Base-by-base conservation (phyloP, 2,888 invertebrate species). In the Sympetrum striolatum region DNA sequence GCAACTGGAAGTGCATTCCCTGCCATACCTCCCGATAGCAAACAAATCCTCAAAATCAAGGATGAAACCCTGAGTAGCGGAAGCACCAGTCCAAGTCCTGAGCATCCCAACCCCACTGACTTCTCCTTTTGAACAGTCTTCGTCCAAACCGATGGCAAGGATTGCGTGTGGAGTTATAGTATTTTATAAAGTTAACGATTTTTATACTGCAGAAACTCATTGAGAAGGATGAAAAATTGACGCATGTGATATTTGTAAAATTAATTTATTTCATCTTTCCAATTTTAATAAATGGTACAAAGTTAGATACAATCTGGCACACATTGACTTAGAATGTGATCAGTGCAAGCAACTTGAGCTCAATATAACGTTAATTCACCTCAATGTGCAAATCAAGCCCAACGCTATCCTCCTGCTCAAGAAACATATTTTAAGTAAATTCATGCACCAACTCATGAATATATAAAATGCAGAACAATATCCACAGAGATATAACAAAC, bases 11-110 rank as follows among this genome's bases (percentile, higher is more conserved):
- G 25, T n/a, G 15, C n/a, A 22, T 86, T 22, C 86, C 22, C 60
- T 58, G 22, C 25, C 10, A n/a, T 58, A 73, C 15, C 37, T 31
- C n/a, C 22, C 0, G 86, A 86, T 35, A 31, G 58, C 37, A 86
- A 86, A 37, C 73, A 73, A 0, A 95, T 95, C 92, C 93, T 96
- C 90, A 96, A 95, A 93, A 94, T 96, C 22, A 96, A 96, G 93
- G 97, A 97, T 92, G 97, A 97, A 93, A 97, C 97, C 0, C 93
- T 97, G 35, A 97, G 97, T 93, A 97, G 97, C 0, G 96, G 96
- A 92, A 96, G 97, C 93, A 97, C 97, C 0, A 96, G 96, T 91
- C 96, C 96, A 90, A 82, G 82, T 58, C 86, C 86, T 4, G 86
- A 86, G 12, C 86, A 60, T 39, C 37, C 48, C 14, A 58, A 64